These are phyloP conservation scores for Leptopilina boulardi DNA, from an alignment of 1,140 invertebrate genomes.

Conservation along the genomic window DNA sequence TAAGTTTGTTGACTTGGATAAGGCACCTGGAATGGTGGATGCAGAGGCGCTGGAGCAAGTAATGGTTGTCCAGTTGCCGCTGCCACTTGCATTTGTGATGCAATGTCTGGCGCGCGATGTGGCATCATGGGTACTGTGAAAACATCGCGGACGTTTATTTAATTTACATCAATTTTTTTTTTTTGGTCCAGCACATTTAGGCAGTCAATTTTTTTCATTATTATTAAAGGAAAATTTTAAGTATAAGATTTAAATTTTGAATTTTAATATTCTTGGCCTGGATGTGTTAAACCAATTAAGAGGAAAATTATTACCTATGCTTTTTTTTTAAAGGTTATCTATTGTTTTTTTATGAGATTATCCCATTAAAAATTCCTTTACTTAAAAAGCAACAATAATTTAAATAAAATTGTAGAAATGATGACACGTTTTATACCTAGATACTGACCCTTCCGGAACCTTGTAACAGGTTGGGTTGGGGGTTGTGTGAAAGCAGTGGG, in stretches of 20 bases:
- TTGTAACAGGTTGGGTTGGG: conserved; percentile 72
- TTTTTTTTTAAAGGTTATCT: no score
- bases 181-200: conserved; percentile 16
- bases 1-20: conserved; percentile 77
- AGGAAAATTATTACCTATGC: no score
- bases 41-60: conserved; percentile 83
- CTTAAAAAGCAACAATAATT: background rate
- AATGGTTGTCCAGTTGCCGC: conserved; percentile 90
- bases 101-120: conserved; percentile 79
- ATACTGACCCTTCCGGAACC: conserved; percentile 75
- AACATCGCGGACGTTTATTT: conserved; percentile 12
- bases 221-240: background rate
- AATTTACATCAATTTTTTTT: background rate
- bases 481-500: conserved; percentile 75
- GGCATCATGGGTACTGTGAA: conserved; percentile 78
- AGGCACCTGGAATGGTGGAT: conserved; percentile 81
- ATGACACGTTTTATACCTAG: conserved; percentile 56
- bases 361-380: background rate
- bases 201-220: background rate
- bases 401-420: conserved; percentile 35
- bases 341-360: background rate
- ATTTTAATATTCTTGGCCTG: background rate
- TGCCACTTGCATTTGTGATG: conserved; percentile 84
- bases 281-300: no score
- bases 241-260: no score